These are phyloP conservation scores for Gallinago stenura DNA, from an alignment of 2,797 vertebrate genomes.

Conservation along the genomic window DNA sequence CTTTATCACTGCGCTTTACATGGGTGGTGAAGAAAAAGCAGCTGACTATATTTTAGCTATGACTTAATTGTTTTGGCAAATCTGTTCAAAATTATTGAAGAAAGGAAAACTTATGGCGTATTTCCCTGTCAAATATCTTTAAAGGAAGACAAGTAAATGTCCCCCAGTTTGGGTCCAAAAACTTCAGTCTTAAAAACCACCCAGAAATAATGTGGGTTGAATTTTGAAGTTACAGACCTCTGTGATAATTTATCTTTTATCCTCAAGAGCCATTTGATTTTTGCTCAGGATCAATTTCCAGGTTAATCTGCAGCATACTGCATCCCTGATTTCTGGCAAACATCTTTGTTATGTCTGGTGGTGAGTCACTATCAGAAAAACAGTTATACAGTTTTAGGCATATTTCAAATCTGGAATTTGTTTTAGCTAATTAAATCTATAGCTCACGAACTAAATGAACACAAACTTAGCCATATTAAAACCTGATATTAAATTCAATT, in stretches of 20 bases:
- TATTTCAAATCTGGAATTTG: background rate
- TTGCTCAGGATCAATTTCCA: background rate
- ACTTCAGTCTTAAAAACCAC: background rate
- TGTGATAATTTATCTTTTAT: background rate
- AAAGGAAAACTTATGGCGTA: background rate
- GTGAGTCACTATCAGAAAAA: background rate
- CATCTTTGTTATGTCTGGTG: background rate
- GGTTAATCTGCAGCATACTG: background rate
- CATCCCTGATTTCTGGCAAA: background rate
- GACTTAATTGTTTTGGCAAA: background rate
- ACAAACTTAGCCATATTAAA: background rate
- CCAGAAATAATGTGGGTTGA: background rate
- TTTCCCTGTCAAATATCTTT: background rate
- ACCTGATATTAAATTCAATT: background rate
- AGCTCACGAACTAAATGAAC: background rate
- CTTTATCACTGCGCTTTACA: background rate
- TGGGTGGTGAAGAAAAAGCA: background rate
- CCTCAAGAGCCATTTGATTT: background rate
- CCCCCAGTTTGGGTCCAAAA: background rate
- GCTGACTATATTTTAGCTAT: background rate
- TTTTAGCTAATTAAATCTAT: background rate
- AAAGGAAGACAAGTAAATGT: background rate
- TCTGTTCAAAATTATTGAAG: background rate
- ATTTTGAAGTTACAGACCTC: background rate
- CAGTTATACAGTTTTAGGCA: background rate